Evolutionary conservation across 2,113 vertebrate species (phyloP), one percentile per base, ranked within the genome.

Genomic region (Passer montanus): DNA sequence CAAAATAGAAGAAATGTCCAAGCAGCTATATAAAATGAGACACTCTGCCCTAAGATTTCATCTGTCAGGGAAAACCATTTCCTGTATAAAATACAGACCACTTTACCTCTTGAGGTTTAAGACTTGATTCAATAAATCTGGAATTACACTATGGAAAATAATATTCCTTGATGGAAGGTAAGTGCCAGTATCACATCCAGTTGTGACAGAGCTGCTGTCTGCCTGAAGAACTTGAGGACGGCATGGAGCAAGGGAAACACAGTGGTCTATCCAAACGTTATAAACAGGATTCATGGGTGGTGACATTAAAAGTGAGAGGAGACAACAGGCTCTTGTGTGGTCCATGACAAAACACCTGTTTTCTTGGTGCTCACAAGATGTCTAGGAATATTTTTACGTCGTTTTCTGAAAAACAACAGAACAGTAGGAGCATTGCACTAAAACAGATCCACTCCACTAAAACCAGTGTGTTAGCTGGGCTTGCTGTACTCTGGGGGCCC

Each of bases 51-150:
- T 73, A 70, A 90, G 58, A 74, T 87, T 91, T 95, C 74, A 77
- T 88, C 84, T 90, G 66, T 55, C 68, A 91, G 43, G 46, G 70
- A 89, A 93, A 90, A 80, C 55, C 23, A 55, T 94, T 93, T 94
- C 59, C 87, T 90, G 6, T 73, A 47, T 76, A 76, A 95, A 83
- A 95, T 85, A 82, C n/a, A 87, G 41, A 70, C 56, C 31, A 35
- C 0, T 2, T 85, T 87, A 58, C 82, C 46, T 69, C 77, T 53
- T 82, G 70, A 91, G 15, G 30, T 82, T 79, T 69, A 95, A 87
- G 56, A 49, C 49, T 68, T n/a, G 39, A 82, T 93, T 62, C 81
- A 82, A 53, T 87, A 93, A 76, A 79, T 83, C 67, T 74, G 55
- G 39, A 93, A 62, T 69, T 83, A 76, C 3, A 1, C 70, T 53